Percentiles rank a stretch among this genome's conserved stretches.
Conservation (phyloP, 2,888 invertebrate genomes). For the Celastrina argiolus region DNA sequence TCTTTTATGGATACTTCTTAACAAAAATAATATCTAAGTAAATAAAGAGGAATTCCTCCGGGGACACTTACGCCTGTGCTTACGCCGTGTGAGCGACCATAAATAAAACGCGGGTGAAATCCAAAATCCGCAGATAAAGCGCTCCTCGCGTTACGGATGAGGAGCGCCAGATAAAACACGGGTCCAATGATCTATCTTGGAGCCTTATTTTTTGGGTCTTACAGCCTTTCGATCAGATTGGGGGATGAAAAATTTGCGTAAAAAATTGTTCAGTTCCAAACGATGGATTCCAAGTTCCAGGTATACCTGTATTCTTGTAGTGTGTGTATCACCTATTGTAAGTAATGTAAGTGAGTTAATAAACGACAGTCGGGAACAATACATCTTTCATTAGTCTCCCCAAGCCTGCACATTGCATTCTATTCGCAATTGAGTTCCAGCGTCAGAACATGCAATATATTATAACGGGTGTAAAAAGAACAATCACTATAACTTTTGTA, state of each 20-base stretch:
- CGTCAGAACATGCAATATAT: too few species aligned
- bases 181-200: not conserved
- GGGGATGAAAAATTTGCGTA: not conserved
- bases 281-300: not conserved
- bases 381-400: too few species aligned
- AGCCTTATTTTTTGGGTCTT: not conserved
- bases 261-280: not conserved
- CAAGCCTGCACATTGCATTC: too few species aligned
- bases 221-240: not conserved
- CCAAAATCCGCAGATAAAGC: conserved; percentile 19
- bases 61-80: conserved; percentile 1
- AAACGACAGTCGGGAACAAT: too few species aligned
- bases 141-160: not conserved
- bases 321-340: too few species aligned
- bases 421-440: too few species aligned
- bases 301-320: too few species aligned
- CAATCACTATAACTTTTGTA: too few species aligned
- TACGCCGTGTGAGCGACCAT: not conserved
- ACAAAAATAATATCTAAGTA: not conserved
- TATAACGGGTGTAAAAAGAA: too few species aligned
- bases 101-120: conserved; percentile 17
- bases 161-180: not conserved
- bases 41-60: not conserved
- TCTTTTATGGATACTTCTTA: not conserved
- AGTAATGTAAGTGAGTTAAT: too few species aligned